These are phyloP conservation scores for Trisateles emortualis DNA, from an alignment of 2,888 invertebrate species.

Conservation along the genomic window DNA sequence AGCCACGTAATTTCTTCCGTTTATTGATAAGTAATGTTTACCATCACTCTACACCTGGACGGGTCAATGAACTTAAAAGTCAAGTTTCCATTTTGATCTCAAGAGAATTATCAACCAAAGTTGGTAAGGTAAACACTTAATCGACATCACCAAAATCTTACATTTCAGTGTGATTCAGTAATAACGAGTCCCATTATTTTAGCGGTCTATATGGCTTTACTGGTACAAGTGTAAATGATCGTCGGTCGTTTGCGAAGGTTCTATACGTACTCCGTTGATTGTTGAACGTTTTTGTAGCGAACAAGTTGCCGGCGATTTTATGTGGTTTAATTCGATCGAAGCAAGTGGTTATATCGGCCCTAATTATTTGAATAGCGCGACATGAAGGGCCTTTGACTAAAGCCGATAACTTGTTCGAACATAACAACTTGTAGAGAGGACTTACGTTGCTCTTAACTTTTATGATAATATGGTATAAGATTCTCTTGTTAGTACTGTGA, in stretches of 20 bases:
- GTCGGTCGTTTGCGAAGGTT: conserved; percentile 49
- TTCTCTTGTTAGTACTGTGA: too few relatives aligned
- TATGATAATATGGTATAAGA: too few relatives aligned
- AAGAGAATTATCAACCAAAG: conserved; percentile 57
- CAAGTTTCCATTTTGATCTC: conserved; percentile 67
- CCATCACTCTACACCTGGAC: conserved; percentile 78
- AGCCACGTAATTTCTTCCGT: conserved; percentile 78
- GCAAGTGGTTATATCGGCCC: conserved; percentile 74
- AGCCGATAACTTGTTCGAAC: conserved; percentile 68
- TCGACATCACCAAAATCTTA: conserved; percentile 54
- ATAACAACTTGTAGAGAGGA: conserved; percentile 53
- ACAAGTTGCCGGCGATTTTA: conserved; percentile 69
- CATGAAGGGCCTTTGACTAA: conserved; percentile 75
- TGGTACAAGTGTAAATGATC: conserved; percentile 64
- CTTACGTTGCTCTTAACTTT: not conserved
- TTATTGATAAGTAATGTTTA: conserved; percentile 77
- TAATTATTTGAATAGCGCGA: conserved; percentile 84
- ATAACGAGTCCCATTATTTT: conserved; percentile 48
- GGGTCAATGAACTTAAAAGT: conserved; percentile 68
- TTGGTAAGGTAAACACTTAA: conserved; percentile 64
- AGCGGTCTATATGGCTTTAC: conserved; percentile 63
- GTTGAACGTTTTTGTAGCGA: conserved; percentile 66
- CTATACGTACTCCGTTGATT: conserved; percentile 69
- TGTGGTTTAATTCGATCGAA: conserved; percentile 79
- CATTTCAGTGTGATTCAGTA: conserved; percentile 48